Evolutionary conservation across 2,888 invertebrate genomes (phyloP), one percentile per base, ranked within the genome.

Genomic region (Hemistola chrysoprasaria): DNA sequence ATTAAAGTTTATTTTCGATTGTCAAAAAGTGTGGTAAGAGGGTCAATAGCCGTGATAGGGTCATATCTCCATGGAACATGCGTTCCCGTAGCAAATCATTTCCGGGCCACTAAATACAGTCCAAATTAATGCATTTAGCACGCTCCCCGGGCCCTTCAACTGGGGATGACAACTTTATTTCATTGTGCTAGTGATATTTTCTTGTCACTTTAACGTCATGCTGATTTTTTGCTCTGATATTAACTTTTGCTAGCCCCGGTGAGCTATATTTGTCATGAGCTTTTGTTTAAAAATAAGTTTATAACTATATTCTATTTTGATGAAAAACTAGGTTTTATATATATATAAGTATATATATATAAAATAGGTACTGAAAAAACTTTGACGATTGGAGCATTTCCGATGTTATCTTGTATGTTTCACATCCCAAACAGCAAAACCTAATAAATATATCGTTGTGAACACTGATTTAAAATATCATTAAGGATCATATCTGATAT

Each of bases 51-150:
- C 70, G 73, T 70, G 72, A 65, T 69, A 75, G 84, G 81, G 85
- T 78, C 81, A 83, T 80, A 80, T 80, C 82, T 73, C 61, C 53
- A 55, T 68, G 58, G 66, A 73, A 78, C 82, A 82, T 84, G 79
- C 81, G 81, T 86, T 87, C 86, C 86, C 87, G 87, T 86, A 77
- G 86, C 88, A 87, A 87, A 87, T 88, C 88, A 86, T 85, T 88
- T 88, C 87, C 87, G 87, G 83, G 64, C 88, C 88, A 88, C 88
- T 88, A 87, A 87, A 80, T 85, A 68, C 86, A 86, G 86, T 85
- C 83, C 76, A 87, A 88, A 88, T 86, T 88, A 87, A 87, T 87
- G 87, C 85, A 85, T 88, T 88, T 87, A 87, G 80, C 87, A 87
- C 87, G 86, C 87, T 86, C 83, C 78, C n/a, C 80, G 60, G 70